Evolutionary conservation across 2,113 vertebrate species (phyloP).

Genomic region (Aepyceros melampus): DNA sequence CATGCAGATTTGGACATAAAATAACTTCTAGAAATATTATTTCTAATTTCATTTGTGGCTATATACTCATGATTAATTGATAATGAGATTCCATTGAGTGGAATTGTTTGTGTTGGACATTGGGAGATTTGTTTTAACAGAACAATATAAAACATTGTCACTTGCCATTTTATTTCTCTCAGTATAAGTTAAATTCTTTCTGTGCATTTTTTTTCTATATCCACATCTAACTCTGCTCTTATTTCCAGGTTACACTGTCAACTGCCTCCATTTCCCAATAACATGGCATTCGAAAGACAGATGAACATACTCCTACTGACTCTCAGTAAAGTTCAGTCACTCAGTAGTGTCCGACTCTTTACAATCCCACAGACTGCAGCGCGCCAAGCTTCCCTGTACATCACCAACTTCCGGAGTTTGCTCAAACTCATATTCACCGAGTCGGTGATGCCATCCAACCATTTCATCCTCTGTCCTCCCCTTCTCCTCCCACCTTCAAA

Average conservation of each 20-base stretch:
- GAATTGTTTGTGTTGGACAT: constrained; percentile 7
- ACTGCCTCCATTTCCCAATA: background rate
- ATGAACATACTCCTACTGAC: background rate
- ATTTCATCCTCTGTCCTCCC: background rate
- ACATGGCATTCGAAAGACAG: background rate
- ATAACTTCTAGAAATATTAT: constrained; percentile 15
- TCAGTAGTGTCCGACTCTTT: background rate
- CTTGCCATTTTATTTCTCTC: background rate
- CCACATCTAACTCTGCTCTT: background rate
- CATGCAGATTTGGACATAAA: background rate
- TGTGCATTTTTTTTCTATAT: background rate
- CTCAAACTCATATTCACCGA: background rate
- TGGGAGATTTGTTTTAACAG: constrained; percentile 5
- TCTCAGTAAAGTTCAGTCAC: background rate
- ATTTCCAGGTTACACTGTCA: background rate
- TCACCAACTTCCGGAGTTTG: background rate
- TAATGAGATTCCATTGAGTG: constrained; percentile 25
- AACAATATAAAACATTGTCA: background rate
- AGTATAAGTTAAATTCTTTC: background rate
- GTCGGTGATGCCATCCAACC: background rate
- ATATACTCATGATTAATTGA: background rate
- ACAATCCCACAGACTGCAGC: background rate
- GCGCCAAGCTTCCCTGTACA: background rate
- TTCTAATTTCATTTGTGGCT: constrained; percentile 46
- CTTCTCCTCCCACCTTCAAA: background rate